A percentile compares a stretch with the other conserved stretches of the same genome.
Conservation (phyloP, 1,140 invertebrate genomes). For the Ceratosolen fusciceps region DNA sequence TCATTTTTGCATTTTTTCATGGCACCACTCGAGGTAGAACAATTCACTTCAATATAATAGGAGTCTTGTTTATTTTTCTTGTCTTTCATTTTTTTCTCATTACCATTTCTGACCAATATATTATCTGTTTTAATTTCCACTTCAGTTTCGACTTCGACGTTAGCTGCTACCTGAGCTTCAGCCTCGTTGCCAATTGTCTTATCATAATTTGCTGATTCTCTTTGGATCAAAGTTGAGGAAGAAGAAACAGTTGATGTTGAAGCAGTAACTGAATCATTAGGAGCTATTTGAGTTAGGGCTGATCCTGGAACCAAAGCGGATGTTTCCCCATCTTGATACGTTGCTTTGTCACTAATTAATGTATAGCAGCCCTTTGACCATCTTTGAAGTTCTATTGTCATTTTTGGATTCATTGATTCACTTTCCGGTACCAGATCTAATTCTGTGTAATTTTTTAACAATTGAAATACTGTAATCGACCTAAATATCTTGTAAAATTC, state of each 20-base stretch:
- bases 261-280: background rate
- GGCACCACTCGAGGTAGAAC: background rate
- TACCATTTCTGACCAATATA: background rate
- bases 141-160: background rate
- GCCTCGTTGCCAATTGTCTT: background rate
- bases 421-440: constrained; percentile 70
- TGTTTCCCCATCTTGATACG: constrained; percentile 4
- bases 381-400: constrained; percentile 77
- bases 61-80: background rate
- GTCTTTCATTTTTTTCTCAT: background rate
- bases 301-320: background rate
- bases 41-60: background rate
- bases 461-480: constrained; percentile 72
- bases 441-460: constrained; percentile 78
- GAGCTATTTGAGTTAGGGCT: background rate
- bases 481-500: constrained; percentile 71
- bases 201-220: background rate
- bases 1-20: background rate
- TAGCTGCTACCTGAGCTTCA: background rate
- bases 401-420: constrained; percentile 60
- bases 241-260: no score
- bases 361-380: constrained; percentile 79
- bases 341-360: constrained; percentile 63
- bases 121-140: background rate
- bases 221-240: background rate